A percentile compares a stretch with the other conserved stretches of the same genome.
Evolutionary conservation across 2,888 invertebrate species (phyloP).

Genomic region (Synergus japonicus): DNA sequence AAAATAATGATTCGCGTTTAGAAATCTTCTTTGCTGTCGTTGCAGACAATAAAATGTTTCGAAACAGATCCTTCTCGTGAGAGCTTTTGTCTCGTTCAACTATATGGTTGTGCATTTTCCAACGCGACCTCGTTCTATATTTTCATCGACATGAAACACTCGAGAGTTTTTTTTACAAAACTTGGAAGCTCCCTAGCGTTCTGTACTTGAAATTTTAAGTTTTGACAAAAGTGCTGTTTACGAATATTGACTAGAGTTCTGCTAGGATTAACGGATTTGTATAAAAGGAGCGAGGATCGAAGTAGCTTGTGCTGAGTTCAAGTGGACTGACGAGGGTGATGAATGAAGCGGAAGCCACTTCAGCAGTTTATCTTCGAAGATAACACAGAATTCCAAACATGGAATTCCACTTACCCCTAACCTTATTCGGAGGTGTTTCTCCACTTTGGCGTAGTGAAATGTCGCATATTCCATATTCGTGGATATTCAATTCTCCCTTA

Average conservation of each 20-base stretch:
- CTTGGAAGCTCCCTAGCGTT: background rate
- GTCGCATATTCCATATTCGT: background rate
- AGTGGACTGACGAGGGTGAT: conserved; percentile 26
- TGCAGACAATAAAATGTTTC: conserved; percentile 35
- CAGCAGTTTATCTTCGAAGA: conserved; percentile 25
- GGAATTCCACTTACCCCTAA: conserved; percentile 28
- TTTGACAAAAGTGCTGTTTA: background rate
- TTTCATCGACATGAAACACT: conserved; percentile 11
- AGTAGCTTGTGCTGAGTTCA: conserved; percentile 21
- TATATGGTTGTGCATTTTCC: conserved; percentile 37
- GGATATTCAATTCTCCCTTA: background rate
- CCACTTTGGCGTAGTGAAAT: background rate
- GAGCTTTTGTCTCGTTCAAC: conserved; percentile 27
- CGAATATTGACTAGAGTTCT: background rate
- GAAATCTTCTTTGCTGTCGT: conserved; percentile 15
- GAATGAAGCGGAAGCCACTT: conserved; percentile 38
- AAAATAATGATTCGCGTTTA: conserved; percentile 10
- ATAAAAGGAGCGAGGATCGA: background rate
- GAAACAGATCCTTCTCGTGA: conserved; percentile 33
- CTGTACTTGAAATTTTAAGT: background rate
- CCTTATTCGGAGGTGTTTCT: conserved; percentile 11
- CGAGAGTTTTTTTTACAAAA: conserved; percentile 13
- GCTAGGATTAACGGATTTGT: conserved; percentile 1
- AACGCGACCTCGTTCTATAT: conserved; percentile 37
- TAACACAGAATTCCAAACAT: conserved; percentile 35